A percentile compares a stretch with the other conserved stretches of the same genome.
These are phyloP conservation scores for Lasioglossum zephyrum DNA, from an alignment of 2,888 invertebrate genomes.

Conservation along the genomic window DNA sequence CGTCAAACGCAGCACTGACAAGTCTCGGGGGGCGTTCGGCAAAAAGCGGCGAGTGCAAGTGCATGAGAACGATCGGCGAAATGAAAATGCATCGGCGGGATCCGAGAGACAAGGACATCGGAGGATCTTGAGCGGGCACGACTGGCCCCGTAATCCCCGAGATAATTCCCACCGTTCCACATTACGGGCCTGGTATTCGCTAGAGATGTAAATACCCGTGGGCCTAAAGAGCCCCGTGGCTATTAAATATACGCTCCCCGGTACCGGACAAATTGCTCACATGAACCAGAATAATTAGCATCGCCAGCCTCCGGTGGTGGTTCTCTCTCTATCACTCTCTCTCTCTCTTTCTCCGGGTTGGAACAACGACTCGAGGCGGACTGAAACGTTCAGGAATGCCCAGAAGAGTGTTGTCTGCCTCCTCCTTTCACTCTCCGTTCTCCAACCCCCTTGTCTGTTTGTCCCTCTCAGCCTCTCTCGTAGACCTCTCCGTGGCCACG, in stretches of 20 bases:
- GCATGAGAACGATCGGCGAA: not conserved
- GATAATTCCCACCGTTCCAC: slow-evolving; percentile 69
- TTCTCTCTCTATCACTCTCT: not conserved
- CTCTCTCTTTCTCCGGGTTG: not conserved
- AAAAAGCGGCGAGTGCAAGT: not conserved
- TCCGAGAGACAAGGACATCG: slow-evolving; percentile 7
- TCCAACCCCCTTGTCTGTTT: slow-evolving; percentile 31
- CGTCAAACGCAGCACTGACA: not conserved
- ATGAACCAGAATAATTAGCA: slow-evolving; percentile 83
- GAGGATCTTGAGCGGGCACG: not conserved
- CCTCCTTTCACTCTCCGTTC: slow-evolving; percentile 24
- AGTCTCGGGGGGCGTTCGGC: not conserved
- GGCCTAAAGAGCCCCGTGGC: slow-evolving; percentile 72
- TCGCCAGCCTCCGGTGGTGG: slow-evolving; percentile 72
- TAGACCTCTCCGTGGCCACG: not conserved
- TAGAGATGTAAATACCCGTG: slow-evolving; percentile 81
- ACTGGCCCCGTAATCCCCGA: slow-evolving; percentile 54
- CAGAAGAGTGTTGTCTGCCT: slow-evolving; percentile 32
- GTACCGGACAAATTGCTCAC: slow-evolving; percentile 82
- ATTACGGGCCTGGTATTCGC: slow-evolving; percentile 73
- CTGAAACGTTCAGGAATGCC: slow-evolving; percentile 54
- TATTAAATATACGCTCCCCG: slow-evolving; percentile 79
- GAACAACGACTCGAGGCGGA: slow-evolving; percentile 30
- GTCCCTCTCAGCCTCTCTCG: slow-evolving; percentile 10
- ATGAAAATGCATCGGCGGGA: not conserved